Evolutionary conservation across 2,888 invertebrate genomes (phyloP).

Genomic region (Nemapogon koenigi): DNA sequence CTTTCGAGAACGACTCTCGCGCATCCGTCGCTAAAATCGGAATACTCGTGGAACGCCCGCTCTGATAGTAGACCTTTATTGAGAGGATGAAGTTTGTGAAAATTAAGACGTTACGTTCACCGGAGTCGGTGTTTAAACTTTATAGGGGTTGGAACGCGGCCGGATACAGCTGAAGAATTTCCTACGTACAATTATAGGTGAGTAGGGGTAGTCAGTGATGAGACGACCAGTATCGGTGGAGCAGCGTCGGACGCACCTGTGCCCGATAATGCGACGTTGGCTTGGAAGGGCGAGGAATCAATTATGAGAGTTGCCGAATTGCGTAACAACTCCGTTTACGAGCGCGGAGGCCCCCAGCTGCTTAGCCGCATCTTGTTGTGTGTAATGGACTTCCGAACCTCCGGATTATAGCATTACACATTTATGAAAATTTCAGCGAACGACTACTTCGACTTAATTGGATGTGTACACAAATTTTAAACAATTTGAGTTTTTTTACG

Average conservation of each 20-base stretch:
- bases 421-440: no score
- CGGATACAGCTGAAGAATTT: conserved; percentile 37
- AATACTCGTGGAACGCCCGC: conserved; percentile 34
- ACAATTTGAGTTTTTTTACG: no score
- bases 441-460: no score
- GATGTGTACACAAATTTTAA: no score
- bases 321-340: conserved; percentile 58
- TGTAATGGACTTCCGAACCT: conserved; percentile 55
- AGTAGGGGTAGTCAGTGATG: conserved; percentile 23
- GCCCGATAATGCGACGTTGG: conserved; percentile 58
- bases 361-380: conserved; percentile 57
- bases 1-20: conserved; percentile 42
- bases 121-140: conserved; percentile 33
- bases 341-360: conserved; percentile 53
- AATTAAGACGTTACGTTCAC: conserved; percentile 50
- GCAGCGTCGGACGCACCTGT: conserved; percentile 42
- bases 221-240: conserved; percentile 6
- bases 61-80: conserved; percentile 46
- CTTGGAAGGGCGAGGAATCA: conserved; percentile 61
- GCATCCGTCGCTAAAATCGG: conserved; percentile 59
- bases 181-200: conserved; percentile 53
- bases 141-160: conserved; percentile 46
- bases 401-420: no score
- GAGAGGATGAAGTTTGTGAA: conserved; percentile 24
- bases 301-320: conserved; percentile 58